A percentile compares a stretch with the other conserved stretches of the same genome.
phyloP scores from a whole-genome alignment of 2,113 vertebrate species.

The Ophiodon elongatus region DNA sequence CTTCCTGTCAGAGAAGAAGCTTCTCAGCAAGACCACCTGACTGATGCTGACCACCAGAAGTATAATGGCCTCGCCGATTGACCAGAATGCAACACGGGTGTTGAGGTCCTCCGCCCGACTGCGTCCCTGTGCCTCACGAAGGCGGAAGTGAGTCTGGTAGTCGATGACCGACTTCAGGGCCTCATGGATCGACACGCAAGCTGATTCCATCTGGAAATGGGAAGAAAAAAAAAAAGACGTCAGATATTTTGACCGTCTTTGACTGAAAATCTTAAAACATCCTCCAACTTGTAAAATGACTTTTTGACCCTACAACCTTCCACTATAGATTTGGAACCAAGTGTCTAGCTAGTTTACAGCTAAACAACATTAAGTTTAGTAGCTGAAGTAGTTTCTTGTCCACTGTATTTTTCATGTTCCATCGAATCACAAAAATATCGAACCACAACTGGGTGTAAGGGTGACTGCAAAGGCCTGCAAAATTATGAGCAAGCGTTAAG shows the following conservation, averaged over 20 bases:
- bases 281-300: neutral
- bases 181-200: conserved; percentile 98
- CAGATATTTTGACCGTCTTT: neutral
- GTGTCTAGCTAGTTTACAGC: neutral
- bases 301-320: neutral
- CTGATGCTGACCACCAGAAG: conserved; percentile 98
- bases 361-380: neutral
- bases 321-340: neutral
- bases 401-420: neutral
- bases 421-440: neutral
- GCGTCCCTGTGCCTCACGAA: conserved; percentile 96
- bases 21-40: conserved; percentile 97
- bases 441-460: neutral
- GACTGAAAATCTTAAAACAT: neutral
- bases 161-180: conserved; percentile 97
- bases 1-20: conserved; percentile 99
- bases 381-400: neutral
- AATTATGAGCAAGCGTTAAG: neutral
- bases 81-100: conserved; percentile 97
- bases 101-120: conserved; percentile 98
- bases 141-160: conserved; percentile 97
- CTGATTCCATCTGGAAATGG: conserved; percentile 93
- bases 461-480: neutral
- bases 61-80: conserved; percentile 96
- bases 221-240: neutral